A percentile compares a stretch with the other conserved stretches of the same genome.
Conservation (phyloP, 2,888 invertebrate genomes). For the Synergus umbraculus region DNA sequence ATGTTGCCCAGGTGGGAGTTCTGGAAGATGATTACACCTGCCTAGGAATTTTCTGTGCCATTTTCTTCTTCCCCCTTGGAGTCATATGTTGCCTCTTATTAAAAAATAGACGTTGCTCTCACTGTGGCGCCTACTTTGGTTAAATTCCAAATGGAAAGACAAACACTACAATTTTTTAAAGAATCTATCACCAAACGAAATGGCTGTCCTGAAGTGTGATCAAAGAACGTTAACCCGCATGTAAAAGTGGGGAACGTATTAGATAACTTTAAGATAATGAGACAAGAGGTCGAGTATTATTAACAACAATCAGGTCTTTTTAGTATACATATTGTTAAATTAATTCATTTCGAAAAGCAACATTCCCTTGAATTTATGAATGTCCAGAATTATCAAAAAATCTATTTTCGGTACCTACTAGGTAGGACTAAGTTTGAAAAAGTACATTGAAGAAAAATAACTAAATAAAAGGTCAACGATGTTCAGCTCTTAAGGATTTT, state of each 20-base stretch:
- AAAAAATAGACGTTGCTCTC: conserved; percentile 90
- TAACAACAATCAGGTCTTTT: background rate
- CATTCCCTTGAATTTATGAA: conserved; percentile 5
- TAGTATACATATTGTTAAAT: background rate
- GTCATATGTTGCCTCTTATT: conserved; percentile 91
- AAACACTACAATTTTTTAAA: background rate
- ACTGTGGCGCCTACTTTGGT: conserved; percentile 91
- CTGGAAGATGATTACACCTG: conserved; percentile 93
- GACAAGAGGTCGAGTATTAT: background rate
- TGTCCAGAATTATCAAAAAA: background rate
- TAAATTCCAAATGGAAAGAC: conserved; percentile 66
- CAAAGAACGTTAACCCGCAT: background rate
- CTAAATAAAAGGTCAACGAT: background rate
- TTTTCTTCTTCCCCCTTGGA: conserved; percentile 92
- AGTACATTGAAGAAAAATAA: background rate
- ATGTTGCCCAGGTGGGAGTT: conserved; percentile 82
- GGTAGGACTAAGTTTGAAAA: too few species aligned
- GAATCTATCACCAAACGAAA: background rate
- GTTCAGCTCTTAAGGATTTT: too few species aligned
- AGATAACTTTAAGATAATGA: background rate
- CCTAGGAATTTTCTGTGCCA: conserved; percentile 90
- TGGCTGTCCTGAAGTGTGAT: conserved; percentile 14
- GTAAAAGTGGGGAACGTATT: background rate
- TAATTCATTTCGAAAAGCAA: background rate
- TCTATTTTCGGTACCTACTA: background rate